Conservation (phyloP, 2,113 vertebrate species). For the Speoplatyrhinus poulsoni region DNA sequence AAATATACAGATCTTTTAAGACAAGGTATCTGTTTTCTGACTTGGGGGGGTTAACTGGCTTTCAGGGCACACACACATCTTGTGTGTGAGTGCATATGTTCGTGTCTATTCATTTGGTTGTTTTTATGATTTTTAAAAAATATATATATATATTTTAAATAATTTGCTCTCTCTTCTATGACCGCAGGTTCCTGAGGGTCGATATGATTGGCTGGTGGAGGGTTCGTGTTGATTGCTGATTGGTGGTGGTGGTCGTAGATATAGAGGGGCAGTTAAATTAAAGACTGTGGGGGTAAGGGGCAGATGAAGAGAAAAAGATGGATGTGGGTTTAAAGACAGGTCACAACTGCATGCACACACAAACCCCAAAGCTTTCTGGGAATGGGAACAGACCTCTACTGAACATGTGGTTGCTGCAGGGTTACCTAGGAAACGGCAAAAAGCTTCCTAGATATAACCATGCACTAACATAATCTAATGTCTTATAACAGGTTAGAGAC, state of each 20-base stretch:
- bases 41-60: neutral
- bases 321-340: constrained; percentile 64
- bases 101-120: constrained; percentile 17
- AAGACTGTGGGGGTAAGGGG: constrained; percentile 50
- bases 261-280: constrained; percentile 63
- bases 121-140: neutral
- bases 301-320: constrained; percentile 38
- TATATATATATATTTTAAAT: too few relatives aligned
- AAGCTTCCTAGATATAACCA: constrained; percentile 4
- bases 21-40: neutral
- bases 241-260: constrained; percentile 59
- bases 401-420: constrained; percentile 17
- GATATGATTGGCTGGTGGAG: constrained; percentile 98
- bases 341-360: constrained; percentile 92
- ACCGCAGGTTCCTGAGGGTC: constrained; percentile 98
- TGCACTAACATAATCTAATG: neutral
- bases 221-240: constrained; percentile 88
- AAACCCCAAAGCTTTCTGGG: constrained; percentile 71
- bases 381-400: constrained; percentile 36
- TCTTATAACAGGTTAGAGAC: neutral
- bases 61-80: neutral
- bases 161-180: constrained; percentile 91
- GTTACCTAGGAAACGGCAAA: neutral
- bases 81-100: neutral
- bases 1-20: neutral